Evolutionary conservation across 2,888 invertebrate species (phyloP), one percentile per base, ranked within the genome.

Genomic region (Trissoscelio sp.): DNA sequence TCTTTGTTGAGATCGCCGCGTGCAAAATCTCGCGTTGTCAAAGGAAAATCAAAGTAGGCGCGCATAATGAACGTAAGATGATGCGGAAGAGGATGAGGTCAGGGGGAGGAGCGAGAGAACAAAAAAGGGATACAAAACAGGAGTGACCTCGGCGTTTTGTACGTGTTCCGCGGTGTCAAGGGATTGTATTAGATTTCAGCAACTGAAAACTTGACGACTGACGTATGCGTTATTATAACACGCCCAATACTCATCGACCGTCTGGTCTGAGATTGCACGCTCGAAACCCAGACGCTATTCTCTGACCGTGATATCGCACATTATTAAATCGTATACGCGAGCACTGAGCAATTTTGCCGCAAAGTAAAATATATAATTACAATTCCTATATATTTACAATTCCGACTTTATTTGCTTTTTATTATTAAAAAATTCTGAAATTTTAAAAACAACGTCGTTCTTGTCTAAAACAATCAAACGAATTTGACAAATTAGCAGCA

Each of bases 171-270:
- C 42, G 39, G 58, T 55, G 75, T 67, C 67, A 55, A 62, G n/a
- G 69, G 81, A 67, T 69, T 60, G 67, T 69, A 81, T 81, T 81
- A 73, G 66, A 77, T 78, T 81, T 81, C 77, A 78, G 73, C 60
- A 73, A 73, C 64, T 77, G 73, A 73, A 67, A 81, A 78, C 58
- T 67, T 69, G 55, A 46, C 55, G 42, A 69, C 69, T 73, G 81
- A 81, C 77, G 73, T 81, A 57, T 28, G 64, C 77, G 73, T 81
- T 77, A 81, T 78, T 81, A 77, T 74, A 81, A 78, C 78, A 78
- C 81, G 78, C 81, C 77, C 78, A 81, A 81, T 81, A 78, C 78
- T 81, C 78, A 81, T 78, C 78, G 81, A 78, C 77, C 73, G 81
- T 69, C 81, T 73, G 77, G 16, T 28, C 62, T 51, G 64, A 74